A percentile compares a stretch with the other conserved stretches of the same genome.
Evolutionary conservation across 2,113 vertebrate species (phyloP).

Genomic region (Thamnaconus septentrionalis): DNA sequence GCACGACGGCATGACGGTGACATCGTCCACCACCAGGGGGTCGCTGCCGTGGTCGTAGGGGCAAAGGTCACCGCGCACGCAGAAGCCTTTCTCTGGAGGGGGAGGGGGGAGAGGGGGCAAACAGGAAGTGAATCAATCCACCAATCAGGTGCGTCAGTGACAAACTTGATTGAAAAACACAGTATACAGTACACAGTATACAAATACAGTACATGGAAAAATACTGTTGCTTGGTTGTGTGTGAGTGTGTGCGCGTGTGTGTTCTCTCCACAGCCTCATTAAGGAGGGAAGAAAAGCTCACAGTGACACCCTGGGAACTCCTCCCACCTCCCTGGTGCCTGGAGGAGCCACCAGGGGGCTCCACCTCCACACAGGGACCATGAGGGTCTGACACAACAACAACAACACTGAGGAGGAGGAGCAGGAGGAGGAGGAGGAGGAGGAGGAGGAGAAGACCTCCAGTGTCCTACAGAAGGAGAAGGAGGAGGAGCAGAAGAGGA

Average conservation of each 20-base stretch:
- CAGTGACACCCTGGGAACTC: no score
- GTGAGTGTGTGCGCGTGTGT: background rate
- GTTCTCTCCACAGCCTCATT: conserved; percentile 63
- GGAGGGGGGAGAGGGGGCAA: background rate
- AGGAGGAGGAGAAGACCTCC: no score
- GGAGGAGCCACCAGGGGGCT: no score
- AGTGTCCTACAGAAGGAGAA: background rate
- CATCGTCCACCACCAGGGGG: conserved; percentile 92
- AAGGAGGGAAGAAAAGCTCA: conserved; percentile 4
- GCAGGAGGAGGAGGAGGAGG: no score
- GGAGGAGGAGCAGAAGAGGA: no score
- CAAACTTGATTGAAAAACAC: background rate
- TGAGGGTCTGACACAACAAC: no score
- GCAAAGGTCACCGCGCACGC: conserved; percentile 95
- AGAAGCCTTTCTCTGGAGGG: conserved; percentile 92
- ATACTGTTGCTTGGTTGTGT: no score
- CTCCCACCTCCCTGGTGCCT: no score
- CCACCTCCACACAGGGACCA: no score
- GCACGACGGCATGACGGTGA: conserved; percentile 89
- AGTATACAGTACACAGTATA: no score
- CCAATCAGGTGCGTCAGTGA: background rate
- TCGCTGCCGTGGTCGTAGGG: conserved; percentile 95
- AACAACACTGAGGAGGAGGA: no score
- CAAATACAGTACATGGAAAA: no score
- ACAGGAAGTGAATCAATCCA: background rate